phyloP scores from a whole-genome alignment of 2,113 vertebrate genomes.

The Ailurus styani region DNA sequence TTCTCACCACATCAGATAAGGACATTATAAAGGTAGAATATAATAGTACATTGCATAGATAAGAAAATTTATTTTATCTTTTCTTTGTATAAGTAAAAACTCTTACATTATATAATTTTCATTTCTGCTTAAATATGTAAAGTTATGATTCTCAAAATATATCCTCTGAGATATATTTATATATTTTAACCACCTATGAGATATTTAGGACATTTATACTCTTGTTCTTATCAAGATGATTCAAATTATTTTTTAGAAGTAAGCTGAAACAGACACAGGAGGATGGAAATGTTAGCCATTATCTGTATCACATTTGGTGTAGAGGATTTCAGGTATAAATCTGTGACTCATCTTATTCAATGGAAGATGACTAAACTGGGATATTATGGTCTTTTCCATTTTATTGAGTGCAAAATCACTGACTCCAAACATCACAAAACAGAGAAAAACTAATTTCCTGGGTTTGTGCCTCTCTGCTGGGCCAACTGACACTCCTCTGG shows the following conservation, averaged over 20 bases:
- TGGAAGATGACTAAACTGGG: conserved; percentile 25
- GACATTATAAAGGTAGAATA: background rate
- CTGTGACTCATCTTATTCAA: conserved; percentile 5
- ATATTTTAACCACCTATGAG: background rate
- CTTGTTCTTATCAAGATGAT: conserved; percentile 23
- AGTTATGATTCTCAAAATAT: background rate
- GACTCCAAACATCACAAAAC: background rate
- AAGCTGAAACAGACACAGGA: conserved; percentile 3
- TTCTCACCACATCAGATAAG: background rate
- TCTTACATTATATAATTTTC: background rate
- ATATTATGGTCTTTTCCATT: background rate
- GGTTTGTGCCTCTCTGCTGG: background rate
- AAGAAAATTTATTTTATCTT: background rate
- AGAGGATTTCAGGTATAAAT: conserved; percentile 24
- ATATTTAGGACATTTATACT: background rate
- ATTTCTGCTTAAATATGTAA: background rate
- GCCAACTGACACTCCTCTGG: background rate
- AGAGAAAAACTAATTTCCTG: background rate
- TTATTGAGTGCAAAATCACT: background rate
- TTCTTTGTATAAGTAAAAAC: background rate
- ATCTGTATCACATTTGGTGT: background rate
- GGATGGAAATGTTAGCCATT: background rate
- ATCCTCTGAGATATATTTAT: background rate
- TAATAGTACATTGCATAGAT: background rate
- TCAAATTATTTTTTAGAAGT: conserved; percentile 32